Conservation (phyloP, 35 echinoderm and acorn worm genomes). For the Ophiothrix spiculata region DNA sequence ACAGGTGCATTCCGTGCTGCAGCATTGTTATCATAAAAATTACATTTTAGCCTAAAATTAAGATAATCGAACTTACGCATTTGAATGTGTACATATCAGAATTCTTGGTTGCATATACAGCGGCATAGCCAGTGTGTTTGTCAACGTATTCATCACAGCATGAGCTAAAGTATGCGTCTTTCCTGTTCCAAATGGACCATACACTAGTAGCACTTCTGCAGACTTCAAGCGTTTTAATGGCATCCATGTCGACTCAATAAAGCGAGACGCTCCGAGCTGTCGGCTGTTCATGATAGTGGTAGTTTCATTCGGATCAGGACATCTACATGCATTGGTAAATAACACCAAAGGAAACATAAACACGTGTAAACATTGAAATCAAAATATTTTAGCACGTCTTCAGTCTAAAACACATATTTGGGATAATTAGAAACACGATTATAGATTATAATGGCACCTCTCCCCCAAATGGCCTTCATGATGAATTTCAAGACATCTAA, state of each 20-base stretch:
- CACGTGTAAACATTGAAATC: no score
- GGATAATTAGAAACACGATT: no score
- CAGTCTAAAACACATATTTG: no score
- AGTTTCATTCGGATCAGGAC: neutral
- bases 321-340: no score
- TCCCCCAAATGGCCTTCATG: no score
- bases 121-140: neutral
- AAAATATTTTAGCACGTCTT: no score
- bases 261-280: neutral
- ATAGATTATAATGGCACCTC: no score
- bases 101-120: conserved; percentile 41
- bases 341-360: no score
- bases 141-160: conserved; percentile 42
- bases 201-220: conserved; percentile 18
- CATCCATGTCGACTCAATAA: neutral
- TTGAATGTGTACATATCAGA: conserved; percentile 76
- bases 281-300: neutral
- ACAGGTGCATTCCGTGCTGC: neutral
- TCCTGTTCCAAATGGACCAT: conserved; percentile 75
- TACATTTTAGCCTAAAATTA: no score
- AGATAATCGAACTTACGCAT: conserved; percentile 56
- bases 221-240: neutral
- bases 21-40: no score
- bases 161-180: conserved; percentile 78
- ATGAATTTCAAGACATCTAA: no score